These are phyloP conservation scores for Lindbergichthys nudifrons DNA, from an alignment of 2,797 vertebrate species.

Conservation along the genomic window DNA sequence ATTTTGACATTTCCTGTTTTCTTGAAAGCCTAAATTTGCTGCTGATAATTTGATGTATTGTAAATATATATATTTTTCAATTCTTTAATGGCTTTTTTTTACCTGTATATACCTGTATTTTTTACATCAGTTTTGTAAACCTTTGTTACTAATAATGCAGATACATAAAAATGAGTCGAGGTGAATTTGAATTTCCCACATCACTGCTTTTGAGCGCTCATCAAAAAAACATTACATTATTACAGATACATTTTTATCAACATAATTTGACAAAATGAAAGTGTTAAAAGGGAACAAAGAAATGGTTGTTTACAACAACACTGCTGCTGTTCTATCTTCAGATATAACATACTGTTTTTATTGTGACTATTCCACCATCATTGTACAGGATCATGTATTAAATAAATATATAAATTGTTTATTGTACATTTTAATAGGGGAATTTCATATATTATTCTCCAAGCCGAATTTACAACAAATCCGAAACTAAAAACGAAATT, in stretches of 20 bases:
- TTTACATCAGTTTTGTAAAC: too few relatives aligned
- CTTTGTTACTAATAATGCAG: conserved; percentile 5
- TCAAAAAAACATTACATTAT: too few relatives aligned
- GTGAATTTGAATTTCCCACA: background rate
- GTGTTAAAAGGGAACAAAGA: too few relatives aligned
- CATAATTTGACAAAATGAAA: background rate
- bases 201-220: background rate
- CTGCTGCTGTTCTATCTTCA: background rate
- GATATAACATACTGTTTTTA: background rate
- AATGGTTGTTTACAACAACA: background rate
- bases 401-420: background rate
- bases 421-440: background rate
- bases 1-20: background rate
- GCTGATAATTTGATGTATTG: background rate
- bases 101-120: too few relatives aligned
- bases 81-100: too few relatives aligned
- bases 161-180: conserved; percentile 9
- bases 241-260: background rate
- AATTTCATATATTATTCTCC: background rate
- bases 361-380: too few relatives aligned
- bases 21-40: background rate
- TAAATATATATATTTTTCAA: background rate
- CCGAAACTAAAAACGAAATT: background rate
- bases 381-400: background rate
- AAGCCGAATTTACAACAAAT: background rate